These are phyloP conservation scores for Sialis lutaria DNA, from an alignment of 2,888 invertebrate genomes.

Conservation along the genomic window DNA sequence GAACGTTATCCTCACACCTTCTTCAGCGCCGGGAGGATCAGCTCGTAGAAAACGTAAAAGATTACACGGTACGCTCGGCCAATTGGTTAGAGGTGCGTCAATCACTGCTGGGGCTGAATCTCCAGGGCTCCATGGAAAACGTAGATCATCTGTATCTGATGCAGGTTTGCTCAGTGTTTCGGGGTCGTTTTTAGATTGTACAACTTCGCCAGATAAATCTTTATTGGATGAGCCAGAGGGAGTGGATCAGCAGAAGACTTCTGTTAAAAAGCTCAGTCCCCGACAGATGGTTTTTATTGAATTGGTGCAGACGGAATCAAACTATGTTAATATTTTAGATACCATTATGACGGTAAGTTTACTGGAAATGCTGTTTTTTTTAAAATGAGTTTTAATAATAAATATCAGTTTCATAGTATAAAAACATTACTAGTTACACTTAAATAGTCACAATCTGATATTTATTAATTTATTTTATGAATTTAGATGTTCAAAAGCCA, in stretches of 20 bases:
- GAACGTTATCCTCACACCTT: conserved; percentile 28
- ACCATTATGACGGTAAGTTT: conserved; percentile 72
- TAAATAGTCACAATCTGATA: neutral
- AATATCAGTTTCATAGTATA: neutral
- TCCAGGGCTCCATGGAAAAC: conserved; percentile 40
- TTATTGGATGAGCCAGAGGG: conserved; percentile 28
- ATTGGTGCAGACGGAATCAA: conserved; percentile 88
- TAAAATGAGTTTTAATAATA: neutral
- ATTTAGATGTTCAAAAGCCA: conserved; percentile 81
- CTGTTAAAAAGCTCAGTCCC: conserved; percentile 20
- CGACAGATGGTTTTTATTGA: conserved; percentile 78
- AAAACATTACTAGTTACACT: neutral
- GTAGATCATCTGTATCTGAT: conserved; percentile 75
- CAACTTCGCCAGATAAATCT: conserved; percentile 60
- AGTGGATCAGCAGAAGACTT: conserved; percentile 6
- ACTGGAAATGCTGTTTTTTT: neutral
- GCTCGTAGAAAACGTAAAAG: conserved; percentile 69
- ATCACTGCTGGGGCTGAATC: conserved; percentile 21
- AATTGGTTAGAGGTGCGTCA: conserved; percentile 26
- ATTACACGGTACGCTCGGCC: conserved; percentile 40
- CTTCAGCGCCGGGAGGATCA: conserved; percentile 12
- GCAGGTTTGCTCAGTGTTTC: conserved; percentile 70
- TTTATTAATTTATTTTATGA: neutral
- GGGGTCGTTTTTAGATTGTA: conserved; percentile 78
- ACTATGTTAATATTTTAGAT: conserved; percentile 89